Percentiles rank a stretch among this genome's conserved stretches.
These are phyloP conservation scores for Bombus sylvicola DNA, from an alignment of 1,140 invertebrate species.

Conservation along the genomic window DNA sequence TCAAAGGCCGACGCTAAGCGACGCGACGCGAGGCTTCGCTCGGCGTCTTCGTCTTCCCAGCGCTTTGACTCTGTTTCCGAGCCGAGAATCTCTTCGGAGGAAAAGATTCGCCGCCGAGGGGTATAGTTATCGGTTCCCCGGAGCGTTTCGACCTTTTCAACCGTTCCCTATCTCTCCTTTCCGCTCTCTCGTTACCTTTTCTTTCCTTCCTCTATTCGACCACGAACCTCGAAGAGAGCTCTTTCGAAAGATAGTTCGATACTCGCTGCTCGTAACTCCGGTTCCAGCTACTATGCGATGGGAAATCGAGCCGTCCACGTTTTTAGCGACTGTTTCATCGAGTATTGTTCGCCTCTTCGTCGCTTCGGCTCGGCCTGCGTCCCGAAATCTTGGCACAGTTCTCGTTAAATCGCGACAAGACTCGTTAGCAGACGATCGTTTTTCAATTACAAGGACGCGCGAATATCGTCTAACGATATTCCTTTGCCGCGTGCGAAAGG, in stretches of 20 bases:
- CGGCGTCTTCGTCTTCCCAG: slow-evolving; percentile 18
- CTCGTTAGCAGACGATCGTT: background rate
- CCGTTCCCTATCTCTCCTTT: background rate
- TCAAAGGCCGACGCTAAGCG: background rate
- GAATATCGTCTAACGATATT: background rate
- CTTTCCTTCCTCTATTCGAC: background rate
- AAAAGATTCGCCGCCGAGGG: slow-evolving; percentile 57
- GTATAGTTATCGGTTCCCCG: slow-evolving; percentile 64
- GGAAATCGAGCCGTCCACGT: slow-evolving; percentile 11
- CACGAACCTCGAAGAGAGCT: background rate
- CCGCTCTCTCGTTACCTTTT: background rate
- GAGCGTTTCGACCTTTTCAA: slow-evolving; percentile 59
- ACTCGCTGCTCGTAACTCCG: background rate
- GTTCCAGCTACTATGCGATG: background rate
- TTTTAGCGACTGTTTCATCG: too few relatives aligned
- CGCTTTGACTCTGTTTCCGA: slow-evolving; percentile 56
- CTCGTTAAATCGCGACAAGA: background rate
- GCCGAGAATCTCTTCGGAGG: slow-evolving; percentile 57
- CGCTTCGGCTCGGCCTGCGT: background rate
- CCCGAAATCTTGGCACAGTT: too few relatives aligned
- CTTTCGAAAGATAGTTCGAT: background rate
- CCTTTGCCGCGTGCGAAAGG: background rate
- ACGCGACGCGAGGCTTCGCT: background rate
- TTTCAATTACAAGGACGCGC: background rate
- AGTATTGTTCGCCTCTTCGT: too few relatives aligned